These are phyloP conservation scores for Trachemys scripta DNA, from an alignment of 2,113 vertebrate species.

Conservation along the genomic window DNA sequence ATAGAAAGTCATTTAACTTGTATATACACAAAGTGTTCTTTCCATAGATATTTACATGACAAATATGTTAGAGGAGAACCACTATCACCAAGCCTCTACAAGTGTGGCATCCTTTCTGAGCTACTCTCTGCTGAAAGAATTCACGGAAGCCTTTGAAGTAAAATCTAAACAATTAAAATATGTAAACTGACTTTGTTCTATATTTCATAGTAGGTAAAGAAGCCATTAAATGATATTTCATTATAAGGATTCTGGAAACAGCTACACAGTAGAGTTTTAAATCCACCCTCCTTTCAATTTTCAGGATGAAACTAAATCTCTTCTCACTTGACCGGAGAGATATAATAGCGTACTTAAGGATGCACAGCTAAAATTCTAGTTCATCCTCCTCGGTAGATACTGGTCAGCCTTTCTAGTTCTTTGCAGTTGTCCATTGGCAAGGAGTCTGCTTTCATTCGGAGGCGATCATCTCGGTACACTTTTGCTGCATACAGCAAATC, in stretches of 20 bases:
- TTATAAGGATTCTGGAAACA: constrained; percentile 79
- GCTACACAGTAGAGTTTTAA: constrained; percentile 80
- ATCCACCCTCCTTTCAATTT: constrained; percentile 74
- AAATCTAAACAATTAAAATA: constrained; percentile 79
- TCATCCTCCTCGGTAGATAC: constrained; percentile 93
- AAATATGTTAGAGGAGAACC: constrained; percentile 75
- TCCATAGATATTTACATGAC: constrained; percentile 83
- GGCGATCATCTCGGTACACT: constrained; percentile 93
- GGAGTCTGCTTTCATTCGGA: constrained; percentile 93
- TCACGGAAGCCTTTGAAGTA: constrained; percentile 75
- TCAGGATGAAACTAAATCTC: constrained; percentile 78
- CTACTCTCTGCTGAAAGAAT: constrained; percentile 78
- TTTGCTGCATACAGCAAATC: constrained; percentile 95
- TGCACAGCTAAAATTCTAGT: neutral
- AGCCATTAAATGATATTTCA: constrained; percentile 78
- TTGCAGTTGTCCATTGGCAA: constrained; percentile 97
- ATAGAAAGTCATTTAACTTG: constrained; percentile 78
- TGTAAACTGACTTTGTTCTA: constrained; percentile 61
- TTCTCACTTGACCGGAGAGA: constrained; percentile 72
- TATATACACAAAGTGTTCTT: constrained; percentile 80
- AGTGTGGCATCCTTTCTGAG: constrained; percentile 72
- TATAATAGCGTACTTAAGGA: constrained; percentile 16
- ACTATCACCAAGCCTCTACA: constrained; percentile 79
- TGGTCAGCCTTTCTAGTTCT: constrained; percentile 93
- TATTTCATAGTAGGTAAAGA: constrained; percentile 81